Evolutionary conservation across 2,888 invertebrate species (phyloP).

Genomic region (Cephus pygmeus): DNA sequence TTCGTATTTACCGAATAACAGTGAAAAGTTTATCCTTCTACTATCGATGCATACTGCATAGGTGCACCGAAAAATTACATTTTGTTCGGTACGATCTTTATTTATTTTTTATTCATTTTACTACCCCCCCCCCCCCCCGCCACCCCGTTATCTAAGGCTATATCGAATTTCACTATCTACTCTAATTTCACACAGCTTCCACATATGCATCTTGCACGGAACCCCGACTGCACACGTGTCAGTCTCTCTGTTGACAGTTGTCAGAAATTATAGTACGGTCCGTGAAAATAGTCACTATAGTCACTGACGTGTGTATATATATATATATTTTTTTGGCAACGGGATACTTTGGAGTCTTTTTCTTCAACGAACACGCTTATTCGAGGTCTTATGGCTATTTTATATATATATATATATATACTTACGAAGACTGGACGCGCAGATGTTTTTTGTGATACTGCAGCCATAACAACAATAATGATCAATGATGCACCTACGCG

Average conservation of each 20-base stretch:
- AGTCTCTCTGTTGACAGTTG: neutral
- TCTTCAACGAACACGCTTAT: no score
- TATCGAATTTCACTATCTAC: neutral
- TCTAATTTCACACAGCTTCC: neutral
- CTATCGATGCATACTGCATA: neutral
- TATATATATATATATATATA: no score
- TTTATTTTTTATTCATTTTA: no score
- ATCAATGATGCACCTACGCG: neutral
- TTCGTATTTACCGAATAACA: no score
- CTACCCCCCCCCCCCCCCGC: no score
- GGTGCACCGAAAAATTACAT: no score
- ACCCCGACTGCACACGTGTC: neutral
- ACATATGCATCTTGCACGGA: neutral
- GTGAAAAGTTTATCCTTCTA: neutral
- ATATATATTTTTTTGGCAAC: no score
- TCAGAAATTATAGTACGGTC: no score
- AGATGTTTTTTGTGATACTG: neutral
- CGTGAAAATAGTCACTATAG: neutral
- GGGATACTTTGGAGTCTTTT: no score
- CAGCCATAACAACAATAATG: neutral
- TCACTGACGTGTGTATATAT: neutral
- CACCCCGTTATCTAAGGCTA: no score
- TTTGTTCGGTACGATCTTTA: no score
- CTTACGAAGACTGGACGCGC: neutral
- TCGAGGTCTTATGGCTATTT: no score